Evolutionary conservation across 2,113 vertebrate genomes (phyloP), one percentile per base, ranked within the genome.

Genomic region (Sturnira hondurensis): DNA sequence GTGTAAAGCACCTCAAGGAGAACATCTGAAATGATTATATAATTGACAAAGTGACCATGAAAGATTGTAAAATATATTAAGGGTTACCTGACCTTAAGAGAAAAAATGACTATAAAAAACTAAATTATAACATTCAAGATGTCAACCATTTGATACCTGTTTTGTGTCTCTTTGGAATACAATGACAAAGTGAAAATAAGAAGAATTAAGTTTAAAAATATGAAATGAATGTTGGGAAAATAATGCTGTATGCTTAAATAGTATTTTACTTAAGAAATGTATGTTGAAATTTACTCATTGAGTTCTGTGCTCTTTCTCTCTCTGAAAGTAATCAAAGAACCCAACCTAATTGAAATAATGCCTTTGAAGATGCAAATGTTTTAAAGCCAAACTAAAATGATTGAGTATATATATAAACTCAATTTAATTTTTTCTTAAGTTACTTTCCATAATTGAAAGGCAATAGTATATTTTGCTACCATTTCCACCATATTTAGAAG

Each of bases 161-260:
- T 89, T 78, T 83, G n/a, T 68, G 17, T 47, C 31, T 24, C 52
- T 89, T 95, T 95, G 63, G 36, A 88, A 81, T 96, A 56, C 14
- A 89, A 54, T 77, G 16, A 43, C n/a, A 83, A 52, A 33, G 36
- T 76, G 43, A 91, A 97, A 96, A 68, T 82, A 43, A 81, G 31
- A 61, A 28, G 26, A 41, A 50, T 77, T 94, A 80, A 43, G 47
- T 63, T 86, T 77, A 4, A 77, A 76, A 58, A 56, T 65, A 36
- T 87, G 43, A 90, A 68, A n/a, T 67, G 17, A 84, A 36, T 47
- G n/a, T 20, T 47, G 7, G 17, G 15, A 93, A 38, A n/a, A 89
- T 43, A 63, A 26, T 22, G 2, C 1, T 4, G 0, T 28, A 43
- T 50, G 19, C 24, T 58, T 70, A 78, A 73, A n/a, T 61, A n/a